These are phyloP conservation scores for Megalops cyprinoides DNA, from an alignment of 2,797 vertebrate genomes.

Conservation along the genomic window DNA sequence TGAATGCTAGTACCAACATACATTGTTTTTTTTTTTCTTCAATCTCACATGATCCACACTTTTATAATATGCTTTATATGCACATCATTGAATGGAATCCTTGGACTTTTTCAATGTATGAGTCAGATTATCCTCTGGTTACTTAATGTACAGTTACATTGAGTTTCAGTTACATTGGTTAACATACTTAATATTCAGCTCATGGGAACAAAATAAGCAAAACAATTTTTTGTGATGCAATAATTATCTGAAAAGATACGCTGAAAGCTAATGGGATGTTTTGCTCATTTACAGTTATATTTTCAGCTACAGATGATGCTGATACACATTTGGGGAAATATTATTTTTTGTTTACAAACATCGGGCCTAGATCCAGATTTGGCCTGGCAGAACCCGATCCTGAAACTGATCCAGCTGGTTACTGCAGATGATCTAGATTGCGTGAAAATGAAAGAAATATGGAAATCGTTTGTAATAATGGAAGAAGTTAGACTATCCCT, in stretches of 20 bases:
- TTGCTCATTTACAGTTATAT: background rate
- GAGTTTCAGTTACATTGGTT: background rate
- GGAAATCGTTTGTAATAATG: too few relatives aligned
- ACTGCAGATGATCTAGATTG: background rate
- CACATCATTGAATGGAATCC: background rate
- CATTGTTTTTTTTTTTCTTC: background rate
- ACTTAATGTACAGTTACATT: background rate
- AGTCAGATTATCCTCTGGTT: background rate
- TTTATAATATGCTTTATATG: background rate
- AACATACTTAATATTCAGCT: conserved; percentile 58
- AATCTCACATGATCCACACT: background rate
- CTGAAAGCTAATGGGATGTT: too few relatives aligned
- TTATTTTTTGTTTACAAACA: conserved; percentile 13
- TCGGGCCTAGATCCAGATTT: conserved; percentile 7
- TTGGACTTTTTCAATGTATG: background rate
- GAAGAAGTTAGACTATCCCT: too few relatives aligned
- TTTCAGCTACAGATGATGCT: conserved; percentile 12
- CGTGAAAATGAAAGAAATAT: too few relatives aligned
- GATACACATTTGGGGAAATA: background rate
- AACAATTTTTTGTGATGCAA: conserved; percentile 63
- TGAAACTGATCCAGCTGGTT: background rate
- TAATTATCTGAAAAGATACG: conserved; percentile 57
- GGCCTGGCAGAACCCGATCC: background rate
- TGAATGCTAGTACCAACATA: background rate
- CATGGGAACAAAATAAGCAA: conserved; percentile 57